Percentiles rank a stretch among this genome's conserved stretches.
Conservation (phyloP, 1,140 invertebrate species). For the Homarus americanus region DNA sequence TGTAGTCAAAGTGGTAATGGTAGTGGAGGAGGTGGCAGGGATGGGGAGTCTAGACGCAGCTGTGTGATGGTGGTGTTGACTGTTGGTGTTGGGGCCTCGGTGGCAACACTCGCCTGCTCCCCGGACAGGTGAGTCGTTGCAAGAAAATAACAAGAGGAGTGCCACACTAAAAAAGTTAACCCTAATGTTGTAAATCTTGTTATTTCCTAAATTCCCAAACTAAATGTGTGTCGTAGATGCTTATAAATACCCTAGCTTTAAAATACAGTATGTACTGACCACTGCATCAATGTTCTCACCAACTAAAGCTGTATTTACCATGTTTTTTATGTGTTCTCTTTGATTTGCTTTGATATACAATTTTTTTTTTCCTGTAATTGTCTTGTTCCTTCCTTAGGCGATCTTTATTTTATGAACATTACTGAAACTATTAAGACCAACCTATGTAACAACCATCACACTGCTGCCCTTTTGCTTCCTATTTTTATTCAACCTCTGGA, state of each 20-base stretch:
- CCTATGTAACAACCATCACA: constrained; percentile 6
- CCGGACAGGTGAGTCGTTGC: constrained; percentile 11
- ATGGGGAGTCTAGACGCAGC: not conserved
- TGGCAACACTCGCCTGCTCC: constrained; percentile 18
- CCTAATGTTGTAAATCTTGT: not conserved
- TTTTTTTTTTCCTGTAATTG: not conserved
- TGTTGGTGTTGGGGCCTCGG: constrained; percentile 18
- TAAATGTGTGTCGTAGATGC: constrained; percentile 12
- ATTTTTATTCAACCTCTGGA: not conserved
- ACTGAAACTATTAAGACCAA: not conserved
- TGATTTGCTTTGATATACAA: constrained; percentile 3
- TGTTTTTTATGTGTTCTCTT: not conserved
- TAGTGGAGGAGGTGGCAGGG: not conserved
- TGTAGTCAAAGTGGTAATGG: not conserved
- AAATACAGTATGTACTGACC: not conserved
- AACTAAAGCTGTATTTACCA: not conserved
- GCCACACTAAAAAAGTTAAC: not conserved
- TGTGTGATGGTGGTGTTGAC: constrained; percentile 20
- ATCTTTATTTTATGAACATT: not conserved
- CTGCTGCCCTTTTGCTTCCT: not conserved
- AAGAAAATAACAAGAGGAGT: not conserved
- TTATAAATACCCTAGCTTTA: not conserved
- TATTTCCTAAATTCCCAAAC: not conserved
- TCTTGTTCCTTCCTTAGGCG: not conserved
- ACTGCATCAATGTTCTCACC: not conserved